phyloP scores from a whole-genome alignment of 2,888 invertebrate species.

The Mactromeris polynyma region DNA sequence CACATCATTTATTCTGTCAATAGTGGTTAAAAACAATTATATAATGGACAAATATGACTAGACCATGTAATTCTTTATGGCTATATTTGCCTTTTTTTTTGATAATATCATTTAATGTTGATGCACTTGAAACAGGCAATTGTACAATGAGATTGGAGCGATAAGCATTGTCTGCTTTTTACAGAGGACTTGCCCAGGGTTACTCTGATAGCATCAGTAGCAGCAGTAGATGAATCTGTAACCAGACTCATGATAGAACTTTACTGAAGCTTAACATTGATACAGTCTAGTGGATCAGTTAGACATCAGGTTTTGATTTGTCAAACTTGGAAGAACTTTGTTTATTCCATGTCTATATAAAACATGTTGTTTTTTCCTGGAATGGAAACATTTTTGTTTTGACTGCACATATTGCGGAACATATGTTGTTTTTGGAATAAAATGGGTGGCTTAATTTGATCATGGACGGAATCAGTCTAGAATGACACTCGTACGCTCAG shows the following conservation, averaged over 20 bases:
- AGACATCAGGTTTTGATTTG: neutral
- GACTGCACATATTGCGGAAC: too few relatives aligned
- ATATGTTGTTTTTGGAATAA: too few relatives aligned
- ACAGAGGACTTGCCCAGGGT: neutral
- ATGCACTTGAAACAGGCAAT: neutral
- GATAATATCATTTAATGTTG: neutral
- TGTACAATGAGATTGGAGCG: constrained; percentile 4
- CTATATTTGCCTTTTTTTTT: neutral
- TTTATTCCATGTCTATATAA: neutral
- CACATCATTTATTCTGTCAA: too few relatives aligned
- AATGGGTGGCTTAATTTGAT: too few relatives aligned
- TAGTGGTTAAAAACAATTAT: too few relatives aligned
- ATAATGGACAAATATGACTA: neutral
- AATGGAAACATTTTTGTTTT: neutral
- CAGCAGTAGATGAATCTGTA: neutral
- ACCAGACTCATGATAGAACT: neutral
- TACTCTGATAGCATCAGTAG: neutral
- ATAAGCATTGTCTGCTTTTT: constrained; percentile 9
- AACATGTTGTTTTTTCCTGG: neutral
- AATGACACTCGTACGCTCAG: too few relatives aligned
- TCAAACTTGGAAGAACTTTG: neutral
- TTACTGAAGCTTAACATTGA: neutral
- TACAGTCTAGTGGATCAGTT: neutral
- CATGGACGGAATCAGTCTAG: too few relatives aligned
- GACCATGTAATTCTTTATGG: neutral